Evolutionary conservation across 2,888 invertebrate genomes (phyloP), one percentile per base, ranked within the genome.

Genomic region (Masnerella sp.): DNA sequence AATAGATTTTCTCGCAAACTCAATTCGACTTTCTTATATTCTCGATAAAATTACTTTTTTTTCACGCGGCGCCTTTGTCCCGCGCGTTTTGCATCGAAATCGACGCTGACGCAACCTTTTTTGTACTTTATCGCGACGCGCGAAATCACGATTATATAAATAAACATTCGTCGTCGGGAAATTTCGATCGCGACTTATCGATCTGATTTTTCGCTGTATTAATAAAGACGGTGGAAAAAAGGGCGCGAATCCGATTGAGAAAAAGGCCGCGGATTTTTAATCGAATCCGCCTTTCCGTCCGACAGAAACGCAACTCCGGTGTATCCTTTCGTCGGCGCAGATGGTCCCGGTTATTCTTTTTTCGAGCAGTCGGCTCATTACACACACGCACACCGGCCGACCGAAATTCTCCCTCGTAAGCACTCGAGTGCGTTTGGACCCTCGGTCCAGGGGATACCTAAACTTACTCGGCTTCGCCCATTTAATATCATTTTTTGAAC

Each of bases 401-500:
- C 83, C 7, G 11, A 84, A 83, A 81, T 81, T 79, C 79, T 81
- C 83, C 83, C 84, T 83, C 81, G 81, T 78, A 77, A 81, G 67
- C 77, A 75, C 65, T 74, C 77, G 61, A 40, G 58, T 71, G 51
- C 70, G 71, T 59, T 70, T 62, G 78, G 77, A 78, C 81, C 77
- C 78, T 77, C 78, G 78, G 78, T 73, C 78, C 76, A 77, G 30
- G 79, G 82, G 79, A 80, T 79, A 78, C 56, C 18, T 11, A 17
- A 11, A 43, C 18, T 61, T 56, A 56, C 56, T 43, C 61, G n/a
- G 51, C 30, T 25, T n/a, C 30, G 17, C 30, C 30, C 34, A 38
- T 47, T 56, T 40, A 32, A 56, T 65, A 67, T 67, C 56, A 49
- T 2, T 67, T 51, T 47, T 47, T 42, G 5, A 34, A 22, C 28